Evolutionary conservation across 2,888 invertebrate genomes (phyloP).

Genomic region (Drosophila macrothrix): DNA sequence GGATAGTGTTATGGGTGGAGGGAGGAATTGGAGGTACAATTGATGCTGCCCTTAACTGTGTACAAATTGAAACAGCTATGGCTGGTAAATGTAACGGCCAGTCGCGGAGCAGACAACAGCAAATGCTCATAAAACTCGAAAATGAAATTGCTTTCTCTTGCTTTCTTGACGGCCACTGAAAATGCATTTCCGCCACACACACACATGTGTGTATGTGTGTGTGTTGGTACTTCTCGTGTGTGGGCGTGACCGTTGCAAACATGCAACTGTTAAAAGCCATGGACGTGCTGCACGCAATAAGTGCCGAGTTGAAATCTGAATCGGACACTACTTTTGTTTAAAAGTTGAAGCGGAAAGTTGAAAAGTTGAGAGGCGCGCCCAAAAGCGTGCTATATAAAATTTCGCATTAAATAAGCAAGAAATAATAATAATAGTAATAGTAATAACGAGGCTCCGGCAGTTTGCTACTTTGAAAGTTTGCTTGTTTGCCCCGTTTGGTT

Average conservation of each 20-base stretch:
- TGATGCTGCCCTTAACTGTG: conserved; percentile 58
- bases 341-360: conserved; percentile 59
- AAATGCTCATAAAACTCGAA: conserved; percentile 74
- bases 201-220: conserved; percentile 7
- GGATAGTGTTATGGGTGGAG: not conserved
- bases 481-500: conserved; percentile 67
- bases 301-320: conserved; percentile 56
- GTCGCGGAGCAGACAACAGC: conserved; percentile 54
- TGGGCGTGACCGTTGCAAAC: conserved; percentile 66
- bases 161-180: conserved; percentile 78
- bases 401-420: conserved; percentile 49
- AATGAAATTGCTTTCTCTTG: conserved; percentile 77
- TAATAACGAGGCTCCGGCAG: conserved; percentile 63
- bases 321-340: conserved; percentile 74
- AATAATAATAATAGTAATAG: conserved; percentile 62
- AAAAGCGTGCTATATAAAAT: conserved; percentile 43
- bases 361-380: conserved; percentile 47
- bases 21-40: not conserved
- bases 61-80: conserved; percentile 70
- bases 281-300: conserved; percentile 72
- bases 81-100: conserved; percentile 50
- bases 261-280: conserved; percentile 74
- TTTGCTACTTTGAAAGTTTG: conserved; percentile 62
- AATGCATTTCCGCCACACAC: conserved; percentile 68
- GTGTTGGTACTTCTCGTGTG: conserved; percentile 7